phyloP scores from a whole-genome alignment of 23 tunicate genomes.

The Ciona savignyi region DNA sequence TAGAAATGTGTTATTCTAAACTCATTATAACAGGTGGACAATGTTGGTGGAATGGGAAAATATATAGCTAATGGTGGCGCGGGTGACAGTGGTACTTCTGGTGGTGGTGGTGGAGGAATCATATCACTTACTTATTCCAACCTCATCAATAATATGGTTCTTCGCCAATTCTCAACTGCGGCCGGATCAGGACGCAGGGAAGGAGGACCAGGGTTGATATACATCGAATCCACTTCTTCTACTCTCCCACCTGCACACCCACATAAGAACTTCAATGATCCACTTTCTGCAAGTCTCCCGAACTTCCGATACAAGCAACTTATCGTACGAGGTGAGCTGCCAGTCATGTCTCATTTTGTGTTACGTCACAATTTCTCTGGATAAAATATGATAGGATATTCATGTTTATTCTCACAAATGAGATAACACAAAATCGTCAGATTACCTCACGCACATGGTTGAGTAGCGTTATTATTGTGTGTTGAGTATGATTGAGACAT shows the following conservation, averaged over 20 bases:
- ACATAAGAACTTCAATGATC: background rate
- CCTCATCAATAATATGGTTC: background rate
- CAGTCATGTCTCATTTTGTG: background rate
- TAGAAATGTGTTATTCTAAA: no score
- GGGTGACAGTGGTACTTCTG: slow-evolving; percentile 1
- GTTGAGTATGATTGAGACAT: no score
- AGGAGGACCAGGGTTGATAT: slow-evolving; percentile 19
- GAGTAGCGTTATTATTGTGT: no score
- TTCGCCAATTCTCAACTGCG: slow-evolving; percentile 5
- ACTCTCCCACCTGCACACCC: background rate
- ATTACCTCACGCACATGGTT: no score
- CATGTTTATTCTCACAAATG: no score
- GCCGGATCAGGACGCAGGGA: background rate
- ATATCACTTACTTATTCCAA: slow-evolving; percentile 5
- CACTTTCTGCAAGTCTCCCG: slow-evolving; percentile 7
- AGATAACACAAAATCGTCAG: no score
- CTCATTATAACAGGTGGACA: slow-evolving; percentile 15
- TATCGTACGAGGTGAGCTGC: slow-evolving; percentile 5
- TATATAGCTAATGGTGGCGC: slow-evolving; percentile 11
- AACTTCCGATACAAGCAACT: slow-evolving; percentile 1
- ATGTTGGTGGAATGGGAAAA: slow-evolving; percentile 6
- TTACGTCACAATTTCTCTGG: no score
- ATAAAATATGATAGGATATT: no score
- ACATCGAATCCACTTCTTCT: background rate
- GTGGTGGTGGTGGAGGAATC: slow-evolving; percentile 22